Percentiles rank a stretch among this genome's conserved stretches.
These are phyloP conservation scores for Valencia hispanica DNA, from an alignment of 2,797 vertebrate genomes.

Conservation along the genomic window DNA sequence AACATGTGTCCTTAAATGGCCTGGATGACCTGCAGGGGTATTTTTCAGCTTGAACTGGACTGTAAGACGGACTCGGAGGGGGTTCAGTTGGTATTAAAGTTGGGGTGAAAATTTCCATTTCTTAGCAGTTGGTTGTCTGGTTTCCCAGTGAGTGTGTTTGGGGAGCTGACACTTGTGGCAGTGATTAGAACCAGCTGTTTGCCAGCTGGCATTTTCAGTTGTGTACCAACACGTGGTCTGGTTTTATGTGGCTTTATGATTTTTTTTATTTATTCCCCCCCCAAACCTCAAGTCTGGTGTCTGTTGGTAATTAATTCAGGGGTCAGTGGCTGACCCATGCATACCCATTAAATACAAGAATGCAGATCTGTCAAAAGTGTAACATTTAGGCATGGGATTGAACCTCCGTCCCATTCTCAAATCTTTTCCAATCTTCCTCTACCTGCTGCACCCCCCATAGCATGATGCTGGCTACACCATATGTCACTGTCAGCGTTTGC, in stretches of 20 bases:
- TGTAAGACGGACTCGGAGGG: conserved; percentile 59
- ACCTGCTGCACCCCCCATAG: too few relatives aligned
- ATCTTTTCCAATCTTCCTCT: too few relatives aligned
- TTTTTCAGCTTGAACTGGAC: conserved; percentile 31
- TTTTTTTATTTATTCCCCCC: conserved; percentile 6
- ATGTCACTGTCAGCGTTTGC: too few relatives aligned
- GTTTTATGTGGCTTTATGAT: conserved; percentile 35
- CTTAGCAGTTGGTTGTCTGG: conserved; percentile 4
- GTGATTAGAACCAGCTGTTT: conserved; percentile 47
- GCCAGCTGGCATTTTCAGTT: neutral
- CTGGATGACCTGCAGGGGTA: conserved; percentile 71
- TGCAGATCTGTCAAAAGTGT: conserved; percentile 8
- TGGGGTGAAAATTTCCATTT: neutral
- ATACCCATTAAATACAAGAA: neutral
- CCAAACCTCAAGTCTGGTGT: conserved; percentile 30
- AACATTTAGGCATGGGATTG: too few relatives aligned
- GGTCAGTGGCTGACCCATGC: conserved; percentile 28
- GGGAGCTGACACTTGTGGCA: conserved; percentile 36
- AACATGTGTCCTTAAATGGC: conserved; percentile 78
- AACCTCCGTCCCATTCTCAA: too few relatives aligned
- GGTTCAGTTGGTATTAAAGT: neutral
- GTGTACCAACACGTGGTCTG: conserved; percentile 32
- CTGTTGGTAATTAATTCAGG: conserved; percentile 54
- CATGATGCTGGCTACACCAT: too few relatives aligned
- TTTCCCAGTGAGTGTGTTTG: conserved; percentile 12